Percentiles rank a stretch among this genome's conserved stretches.
Conservation (phyloP, 1,140 invertebrate genomes). For the Venustaconcha ellipsiformis region DNA sequence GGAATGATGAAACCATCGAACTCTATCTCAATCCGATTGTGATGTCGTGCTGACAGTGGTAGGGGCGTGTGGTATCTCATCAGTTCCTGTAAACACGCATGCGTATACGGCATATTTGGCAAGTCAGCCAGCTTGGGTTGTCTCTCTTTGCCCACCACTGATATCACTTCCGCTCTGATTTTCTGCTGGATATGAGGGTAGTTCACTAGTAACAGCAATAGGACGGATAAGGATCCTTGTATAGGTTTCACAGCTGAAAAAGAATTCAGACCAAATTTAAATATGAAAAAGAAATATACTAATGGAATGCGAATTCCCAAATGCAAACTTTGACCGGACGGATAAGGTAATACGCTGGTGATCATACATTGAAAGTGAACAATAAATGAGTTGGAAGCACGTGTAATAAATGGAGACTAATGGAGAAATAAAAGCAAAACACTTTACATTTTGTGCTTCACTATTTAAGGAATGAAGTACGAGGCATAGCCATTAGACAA, state of each 20-base stretch:
- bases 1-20: constrained; percentile 30
- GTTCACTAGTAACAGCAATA: constrained; percentile 24
- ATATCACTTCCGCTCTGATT: constrained; percentile 11
- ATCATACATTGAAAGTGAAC: too few relatives aligned
- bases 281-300: too few relatives aligned
- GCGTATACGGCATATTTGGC: constrained; percentile 20
- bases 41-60: constrained; percentile 24
- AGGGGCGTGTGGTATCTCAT: constrained; percentile 29
- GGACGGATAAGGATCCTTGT: constrained; percentile 19
- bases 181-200: constrained; percentile 16
- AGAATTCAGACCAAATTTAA: not conserved
- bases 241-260: constrained; percentile 27
- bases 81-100: constrained; percentile 29
- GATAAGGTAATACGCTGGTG: too few relatives aligned
- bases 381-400: too few relatives aligned
- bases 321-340: too few relatives aligned
- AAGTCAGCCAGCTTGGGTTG: constrained; percentile 1
- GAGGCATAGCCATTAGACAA: too few relatives aligned
- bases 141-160: not conserved
- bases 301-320: too few relatives aligned
- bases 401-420: too few relatives aligned
- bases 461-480: too few relatives aligned
- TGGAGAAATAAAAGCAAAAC: too few relatives aligned
- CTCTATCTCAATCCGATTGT: constrained; percentile 9
- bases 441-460: too few relatives aligned